Evolutionary conservation across 2,113 vertebrate species (phyloP), one percentile per base, ranked within the genome.

Genomic region (Notiomystis cincta): DNA sequence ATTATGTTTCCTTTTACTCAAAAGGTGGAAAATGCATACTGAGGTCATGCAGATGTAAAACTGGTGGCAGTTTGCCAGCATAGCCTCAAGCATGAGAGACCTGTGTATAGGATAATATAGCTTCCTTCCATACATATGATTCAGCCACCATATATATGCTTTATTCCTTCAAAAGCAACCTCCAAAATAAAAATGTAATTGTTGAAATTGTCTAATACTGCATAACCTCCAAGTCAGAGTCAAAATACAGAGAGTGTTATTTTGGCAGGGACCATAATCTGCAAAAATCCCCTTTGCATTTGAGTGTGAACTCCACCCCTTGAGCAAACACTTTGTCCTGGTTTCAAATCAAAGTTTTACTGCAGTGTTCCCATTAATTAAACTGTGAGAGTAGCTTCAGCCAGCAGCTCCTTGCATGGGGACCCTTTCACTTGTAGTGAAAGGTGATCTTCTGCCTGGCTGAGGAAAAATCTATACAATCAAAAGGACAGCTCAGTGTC

Each of bases 321-420:
- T 87, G 66, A 90, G 57, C 30, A 95, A 89, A 64, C 42, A 48
- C 17, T 79, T 88, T 71, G 54, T 89, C 47, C 53, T 69, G 23
- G 57, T 96, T 97, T 96, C 60, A 78, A 69, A 92, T 71, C 18
- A 31, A 87, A 67, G 78, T 91, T 92, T 81, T 47, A 38, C 31
- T 79, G 65, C 13, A 45, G 1, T 10, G 48, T 30, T 81, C 33
- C 87, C n/a, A 21, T 89, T 95, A 96, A 79, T 76, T 84, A 86
- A 95, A 77, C 10, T 17, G 53, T 33, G 88, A 60, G 22, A 54
- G n/a, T 61, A 84, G 50, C 69, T 95, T 58, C 33, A 72, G 42
- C 30, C 48, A 37, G 40, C 79, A 92, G 23, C 13, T 94, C 42
- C 75, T 80, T 83, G 44, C 18, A 18, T 15, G 24, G 24, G 31